Evolutionary conservation across 2,888 invertebrate genomes (phyloP).

Genomic region (Campopleginae sp.): DNA sequence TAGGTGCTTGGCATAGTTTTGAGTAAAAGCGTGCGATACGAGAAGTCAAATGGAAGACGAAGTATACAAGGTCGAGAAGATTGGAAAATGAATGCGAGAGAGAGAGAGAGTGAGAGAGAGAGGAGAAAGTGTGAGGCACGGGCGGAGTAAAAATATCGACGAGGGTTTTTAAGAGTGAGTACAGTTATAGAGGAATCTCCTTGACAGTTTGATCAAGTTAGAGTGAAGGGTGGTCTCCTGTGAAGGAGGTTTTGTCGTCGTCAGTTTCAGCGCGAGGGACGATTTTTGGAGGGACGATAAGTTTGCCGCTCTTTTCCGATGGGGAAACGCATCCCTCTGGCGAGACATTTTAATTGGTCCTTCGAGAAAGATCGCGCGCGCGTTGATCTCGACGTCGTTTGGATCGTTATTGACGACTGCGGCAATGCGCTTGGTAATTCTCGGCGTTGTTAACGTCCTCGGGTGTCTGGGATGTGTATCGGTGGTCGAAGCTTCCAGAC

Average conservation of each 20-base stretch:
- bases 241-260: background rate
- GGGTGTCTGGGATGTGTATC: constrained; percentile 8
- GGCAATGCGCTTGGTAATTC: constrained; percentile 16
- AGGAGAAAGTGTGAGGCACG: background rate
- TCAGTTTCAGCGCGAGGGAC: background rate
- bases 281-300: background rate
- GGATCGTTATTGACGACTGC: constrained; percentile 2
- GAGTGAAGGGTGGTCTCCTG: constrained; percentile 29
- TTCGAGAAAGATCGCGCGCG: background rate
- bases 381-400: background rate
- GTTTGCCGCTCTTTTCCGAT: constrained; percentile 6
- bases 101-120: background rate
- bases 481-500: constrained; percentile 21
- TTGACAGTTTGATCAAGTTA: constrained; percentile 61
- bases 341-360: background rate
- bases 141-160: background rate
- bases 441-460: background rate
- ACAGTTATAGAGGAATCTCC: constrained; percentile 49
- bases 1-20: constrained; percentile 55
- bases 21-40: constrained; percentile 27
- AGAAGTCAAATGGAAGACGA: background rate
- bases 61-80: background rate
- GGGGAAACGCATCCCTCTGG: background rate
- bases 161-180: constrained; percentile 3
- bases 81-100: background rate